phyloP scores from a whole-genome alignment of 1,140 invertebrate genomes.

The Drosophila eugracilis region DNA sequence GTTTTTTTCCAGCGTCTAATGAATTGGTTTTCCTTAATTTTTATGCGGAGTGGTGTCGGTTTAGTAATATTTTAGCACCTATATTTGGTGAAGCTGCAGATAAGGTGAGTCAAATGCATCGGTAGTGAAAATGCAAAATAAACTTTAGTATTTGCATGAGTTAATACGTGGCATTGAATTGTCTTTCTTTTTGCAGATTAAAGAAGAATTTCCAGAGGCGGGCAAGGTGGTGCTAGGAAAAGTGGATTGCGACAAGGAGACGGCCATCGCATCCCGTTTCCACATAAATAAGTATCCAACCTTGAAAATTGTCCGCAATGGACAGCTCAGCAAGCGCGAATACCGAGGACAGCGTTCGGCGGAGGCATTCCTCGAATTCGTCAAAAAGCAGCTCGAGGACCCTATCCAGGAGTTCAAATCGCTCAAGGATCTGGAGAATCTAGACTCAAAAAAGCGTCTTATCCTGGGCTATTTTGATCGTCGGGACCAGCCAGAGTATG shows the following conservation, averaged over 20 bases:
- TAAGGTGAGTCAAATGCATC: slow-evolving; percentile 87
- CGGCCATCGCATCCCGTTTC: slow-evolving; percentile 93
- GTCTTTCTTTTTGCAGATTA: slow-evolving; percentile 59
- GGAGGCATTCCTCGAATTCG: slow-evolving; percentile 94
- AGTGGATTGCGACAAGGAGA: slow-evolving; percentile 98
- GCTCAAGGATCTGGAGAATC: slow-evolving; percentile 90
- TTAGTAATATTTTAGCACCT: slow-evolving; percentile 97
- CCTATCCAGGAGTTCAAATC: slow-evolving; percentile 92
- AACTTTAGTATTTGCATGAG: background rate
- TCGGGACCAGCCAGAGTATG: slow-evolving; percentile 92
- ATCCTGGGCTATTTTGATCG: slow-evolving; percentile 97
- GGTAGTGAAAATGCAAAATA: no score
- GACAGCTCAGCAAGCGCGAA: slow-evolving; percentile 96
- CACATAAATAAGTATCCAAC: slow-evolving; percentile 99
- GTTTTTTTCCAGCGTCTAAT: slow-evolving; percentile 91
- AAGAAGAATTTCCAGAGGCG: slow-evolving; percentile 91
- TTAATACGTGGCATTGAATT: background rate
- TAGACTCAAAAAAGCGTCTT: slow-evolving; percentile 95
- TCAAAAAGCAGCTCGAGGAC: slow-evolving; percentile 96
- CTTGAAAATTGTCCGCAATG: slow-evolving; percentile 97
- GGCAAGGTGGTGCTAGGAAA: slow-evolving; percentile 97
- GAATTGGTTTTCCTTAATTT: slow-evolving; percentile 99
- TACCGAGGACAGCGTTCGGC: slow-evolving; percentile 92
- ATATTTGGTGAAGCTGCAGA: slow-evolving; percentile 98
- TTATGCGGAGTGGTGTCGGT: slow-evolving; percentile 98